phyloP scores from a whole-genome alignment of 1,140 invertebrate genomes.

The Sitobion miscanthi region DNA sequence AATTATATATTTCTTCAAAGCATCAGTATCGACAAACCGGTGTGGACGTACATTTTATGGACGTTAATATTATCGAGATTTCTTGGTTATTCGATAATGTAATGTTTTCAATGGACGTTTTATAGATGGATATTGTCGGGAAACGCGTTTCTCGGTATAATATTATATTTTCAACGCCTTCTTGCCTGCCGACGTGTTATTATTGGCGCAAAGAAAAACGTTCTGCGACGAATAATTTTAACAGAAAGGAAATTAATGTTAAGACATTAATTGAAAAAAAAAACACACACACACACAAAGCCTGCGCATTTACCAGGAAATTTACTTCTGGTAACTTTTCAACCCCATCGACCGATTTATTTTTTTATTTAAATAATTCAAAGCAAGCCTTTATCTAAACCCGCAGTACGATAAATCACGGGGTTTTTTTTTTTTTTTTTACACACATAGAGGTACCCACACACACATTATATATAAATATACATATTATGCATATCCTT shows the following conservation, averaged over 20 bases:
- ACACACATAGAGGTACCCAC: no score
- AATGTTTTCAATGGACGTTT: not conserved
- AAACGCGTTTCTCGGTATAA: not conserved
- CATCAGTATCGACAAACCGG: not conserved
- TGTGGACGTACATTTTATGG: no score
- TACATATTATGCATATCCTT: not conserved
- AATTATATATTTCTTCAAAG: not conserved
- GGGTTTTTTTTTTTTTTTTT: not conserved
- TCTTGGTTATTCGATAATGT: not conserved
- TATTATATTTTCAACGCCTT: not conserved
- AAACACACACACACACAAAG: not conserved
- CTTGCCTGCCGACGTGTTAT: not conserved
- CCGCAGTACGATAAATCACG: not conserved
- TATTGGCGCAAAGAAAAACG: not conserved
- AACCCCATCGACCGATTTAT: not conserved
- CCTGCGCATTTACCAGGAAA: not conserved
- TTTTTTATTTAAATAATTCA: not conserved
- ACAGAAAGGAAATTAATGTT: not conserved
- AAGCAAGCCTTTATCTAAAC: not conserved
- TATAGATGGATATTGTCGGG: not conserved
- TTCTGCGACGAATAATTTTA: not conserved
- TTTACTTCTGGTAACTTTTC: constrained; percentile 23
- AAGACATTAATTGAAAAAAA: constrained; percentile 14
- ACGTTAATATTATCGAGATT: not conserved
- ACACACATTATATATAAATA: not conserved